Base-by-base conservation (phyloP, 1,140 invertebrate species). In the Meloidogyne floridensis region DNA sequence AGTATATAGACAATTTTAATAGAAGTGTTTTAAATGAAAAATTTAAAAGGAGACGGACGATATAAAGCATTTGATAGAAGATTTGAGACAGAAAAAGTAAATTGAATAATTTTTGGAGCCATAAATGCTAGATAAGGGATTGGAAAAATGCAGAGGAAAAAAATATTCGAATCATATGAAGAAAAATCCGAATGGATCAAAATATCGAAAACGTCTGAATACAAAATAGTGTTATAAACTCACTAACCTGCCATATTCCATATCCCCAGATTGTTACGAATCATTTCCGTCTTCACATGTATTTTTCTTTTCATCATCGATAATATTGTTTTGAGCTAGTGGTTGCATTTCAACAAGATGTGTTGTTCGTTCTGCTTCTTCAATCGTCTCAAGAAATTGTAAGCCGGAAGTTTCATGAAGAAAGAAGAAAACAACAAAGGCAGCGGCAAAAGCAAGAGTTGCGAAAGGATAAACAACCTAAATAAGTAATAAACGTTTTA, bases 351-450 rank as follows among this genome's bases (percentile, higher is more conserved):
- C 86, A 43, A 65, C 53, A 6, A 86, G 74, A 13, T 43, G 13
- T 20, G 8, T 32, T n/a, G 32, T 77, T 56, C 54, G 72, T 79
- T 87, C 87, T 10, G 87, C 81, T 69, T 90, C 83, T 56, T 90
- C 82, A 70, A 89, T 87, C 15, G 89, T 90, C 72, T 90, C 89
- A n/a, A 80, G 80, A 2, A 90, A 80, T 15, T 88, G 80, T 51
- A 80, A 76, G 32, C 88, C 89, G 32, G 77, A 86, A 32, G 88
- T 89, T 82, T 89, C 88, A 15, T 89, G 88, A 59, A 89, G 71
- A 18, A 88, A 82, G 13, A 89, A 47, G 9, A 86, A 9, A 13
- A 87, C 83, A 54, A 89, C 71, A 72, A 87, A 59, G 9, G 88
- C 88, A 53, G 88, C 89, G 11, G 81, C 54, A 15, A 90, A 72